Percentiles rank a stretch among this genome's conserved stretches.
Conservation (phyloP, 2,113 vertebrate species). For the Strix uralensis region DNA sequence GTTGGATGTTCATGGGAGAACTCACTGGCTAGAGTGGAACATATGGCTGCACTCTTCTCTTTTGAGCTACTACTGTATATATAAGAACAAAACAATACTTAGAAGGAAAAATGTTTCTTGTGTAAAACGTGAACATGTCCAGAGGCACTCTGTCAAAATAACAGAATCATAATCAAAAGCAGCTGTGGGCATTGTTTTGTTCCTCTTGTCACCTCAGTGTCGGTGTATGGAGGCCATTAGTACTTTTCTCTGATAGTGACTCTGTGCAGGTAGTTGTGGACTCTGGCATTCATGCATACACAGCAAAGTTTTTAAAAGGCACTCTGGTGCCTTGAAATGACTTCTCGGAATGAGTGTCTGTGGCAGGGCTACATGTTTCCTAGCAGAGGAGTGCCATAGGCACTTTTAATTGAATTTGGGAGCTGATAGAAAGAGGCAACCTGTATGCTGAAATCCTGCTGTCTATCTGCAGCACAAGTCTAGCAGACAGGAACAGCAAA, state of each 20-base stretch:
- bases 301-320: not conserved
- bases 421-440: constrained; percentile 23
- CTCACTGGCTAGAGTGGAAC: not conserved
- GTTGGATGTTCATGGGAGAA: not conserved
- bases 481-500: not conserved
- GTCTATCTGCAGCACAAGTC: not conserved
- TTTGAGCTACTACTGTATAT: not conserved
- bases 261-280: not conserved
- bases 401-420: constrained; percentile 43
- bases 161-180: not conserved
- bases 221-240: not conserved
- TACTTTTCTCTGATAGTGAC: not conserved
- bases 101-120: not conserved
- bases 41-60: not conserved
- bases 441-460: not conserved
- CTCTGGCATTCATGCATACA: not conserved
- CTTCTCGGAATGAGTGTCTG: constrained; percentile 42
- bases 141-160: not conserved
- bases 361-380: constrained; percentile 37
- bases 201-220: not conserved
- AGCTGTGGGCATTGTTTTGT: not conserved
- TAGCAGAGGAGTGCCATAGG: constrained; percentile 43
- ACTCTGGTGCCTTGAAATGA: constrained; percentile 21
- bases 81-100: not conserved
- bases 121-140: not conserved